Percentiles rank a stretch among this genome's conserved stretches.
Evolutionary conservation across 2,888 invertebrate genomes (phyloP).

Genomic region (Dione juno): DNA sequence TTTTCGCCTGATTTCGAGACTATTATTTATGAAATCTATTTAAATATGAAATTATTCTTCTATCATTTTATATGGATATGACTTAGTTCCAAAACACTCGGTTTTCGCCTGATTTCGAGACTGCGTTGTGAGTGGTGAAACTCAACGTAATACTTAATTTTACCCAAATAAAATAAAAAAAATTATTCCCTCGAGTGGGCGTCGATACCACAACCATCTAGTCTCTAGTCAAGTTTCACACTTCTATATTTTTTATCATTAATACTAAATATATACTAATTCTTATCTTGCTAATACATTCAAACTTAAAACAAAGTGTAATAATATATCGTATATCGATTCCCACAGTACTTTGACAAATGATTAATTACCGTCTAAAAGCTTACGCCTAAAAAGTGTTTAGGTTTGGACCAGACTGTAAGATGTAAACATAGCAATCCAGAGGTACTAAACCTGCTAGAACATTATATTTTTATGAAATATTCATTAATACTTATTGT

Average conservation of each 20-base stretch:
- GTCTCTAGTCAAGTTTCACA: no score
- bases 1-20: no score
- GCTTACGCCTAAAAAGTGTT: conserved; percentile 23
- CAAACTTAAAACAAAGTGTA: background rate
- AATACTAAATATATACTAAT: background rate
- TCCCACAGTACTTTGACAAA: conserved; percentile 24
- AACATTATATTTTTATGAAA: background rate
- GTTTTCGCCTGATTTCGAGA: no score
- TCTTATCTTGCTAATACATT: background rate
- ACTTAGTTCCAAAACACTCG: no score
- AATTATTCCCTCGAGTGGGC: no score
- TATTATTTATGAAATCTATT: no score
- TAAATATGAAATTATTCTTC: no score
- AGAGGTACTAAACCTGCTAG: background rate
- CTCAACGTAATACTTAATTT: no score
- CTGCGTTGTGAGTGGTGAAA: no score
- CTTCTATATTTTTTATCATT: background rate
- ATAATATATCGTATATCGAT: conserved; percentile 7
- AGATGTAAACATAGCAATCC: conserved; percentile 14
- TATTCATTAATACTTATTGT: background rate
- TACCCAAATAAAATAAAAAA: no score
- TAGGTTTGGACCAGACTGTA: conserved; percentile 3
- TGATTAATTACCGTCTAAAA: conserved; percentile 20
- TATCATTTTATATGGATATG: no score
- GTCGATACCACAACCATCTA: background rate